Evolutionary conservation across 30 jellyfish, hydroid and myxozoan genomes (phyloP).

Genomic region (Pseudorhiza aurosa): DNA sequence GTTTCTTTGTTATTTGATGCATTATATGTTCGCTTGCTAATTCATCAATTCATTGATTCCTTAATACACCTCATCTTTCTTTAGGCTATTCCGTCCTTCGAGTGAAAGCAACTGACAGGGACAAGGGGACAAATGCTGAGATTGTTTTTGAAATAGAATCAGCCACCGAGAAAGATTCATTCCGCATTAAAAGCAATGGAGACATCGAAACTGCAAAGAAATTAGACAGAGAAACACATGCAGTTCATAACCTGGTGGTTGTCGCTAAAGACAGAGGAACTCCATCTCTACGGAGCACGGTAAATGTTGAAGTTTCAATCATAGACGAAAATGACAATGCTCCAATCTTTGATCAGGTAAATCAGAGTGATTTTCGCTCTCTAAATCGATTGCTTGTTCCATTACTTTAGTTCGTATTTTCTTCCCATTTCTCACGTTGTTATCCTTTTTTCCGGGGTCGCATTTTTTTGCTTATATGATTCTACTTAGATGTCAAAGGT

Average conservation of each 20-base stretch:
- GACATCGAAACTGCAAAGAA: constrained; percentile 40
- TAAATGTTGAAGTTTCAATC: constrained; percentile 52
- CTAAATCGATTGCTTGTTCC: not conserved
- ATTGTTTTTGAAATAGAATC: constrained; percentile 75
- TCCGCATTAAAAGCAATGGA: constrained; percentile 63
- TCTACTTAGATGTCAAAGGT: too few species aligned
- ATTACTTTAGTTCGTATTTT: not conserved
- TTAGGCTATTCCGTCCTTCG: constrained; percentile 42
- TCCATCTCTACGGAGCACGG: constrained; percentile 68
- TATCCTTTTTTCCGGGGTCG: too few species aligned
- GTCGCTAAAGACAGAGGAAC: constrained; percentile 88
- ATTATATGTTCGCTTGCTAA: too few species aligned
- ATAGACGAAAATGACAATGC: constrained; percentile 78
- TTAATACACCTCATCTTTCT: too few species aligned
- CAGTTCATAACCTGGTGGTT: constrained; percentile 55
- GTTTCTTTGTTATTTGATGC: too few species aligned
- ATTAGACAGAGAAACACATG: constrained; percentile 78
- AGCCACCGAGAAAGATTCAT: constrained; percentile 58
- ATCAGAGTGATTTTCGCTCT: too few species aligned
- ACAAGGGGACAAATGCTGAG: constrained; percentile 74
- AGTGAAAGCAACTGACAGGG: constrained; percentile 82
- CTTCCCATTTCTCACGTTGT: not conserved
- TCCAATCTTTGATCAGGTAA: constrained; percentile 87
- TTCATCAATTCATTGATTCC: too few species aligned
- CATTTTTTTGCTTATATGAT: too few species aligned